These are phyloP conservation scores for Azorinus chamasolen DNA, from an alignment of 2,888 invertebrate species.

Conservation along the genomic window DNA sequence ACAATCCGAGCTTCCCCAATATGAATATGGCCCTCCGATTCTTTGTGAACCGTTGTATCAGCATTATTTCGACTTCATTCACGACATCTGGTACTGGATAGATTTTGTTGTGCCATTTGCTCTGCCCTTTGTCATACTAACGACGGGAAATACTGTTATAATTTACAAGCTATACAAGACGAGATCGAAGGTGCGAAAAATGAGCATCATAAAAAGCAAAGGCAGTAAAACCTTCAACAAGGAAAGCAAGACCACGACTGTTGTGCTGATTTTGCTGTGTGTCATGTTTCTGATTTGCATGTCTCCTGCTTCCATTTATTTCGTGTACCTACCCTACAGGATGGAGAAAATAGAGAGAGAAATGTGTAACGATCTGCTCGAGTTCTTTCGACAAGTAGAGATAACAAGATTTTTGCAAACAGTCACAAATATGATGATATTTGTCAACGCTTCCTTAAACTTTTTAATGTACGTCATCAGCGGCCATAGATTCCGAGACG, in stretches of 20 bases:
- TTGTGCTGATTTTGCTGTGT: conserved; percentile 40
- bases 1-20: conserved; percentile 2
- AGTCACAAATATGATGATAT: conserved; percentile 66
- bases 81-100: conserved; percentile 50
- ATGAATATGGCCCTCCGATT: conserved; percentile 9
- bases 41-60: conserved; percentile 32
- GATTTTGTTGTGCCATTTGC: conserved; percentile 48
- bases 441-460: conserved; percentile 72
- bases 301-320: conserved; percentile 47
- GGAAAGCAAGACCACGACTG: conserved; percentile 25
- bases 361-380: conserved; percentile 25
- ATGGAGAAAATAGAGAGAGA: conserved; percentile 15
- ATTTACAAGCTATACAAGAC: conserved; percentile 24
- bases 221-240: conserved; percentile 5
- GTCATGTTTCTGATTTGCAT: conserved; percentile 48
- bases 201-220: conserved; percentile 22
- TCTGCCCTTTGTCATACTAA: conserved; percentile 42
- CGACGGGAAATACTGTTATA: conserved; percentile 44
- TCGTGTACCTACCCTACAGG: conserved; percentile 35
- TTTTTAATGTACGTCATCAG: conserved; percentile 75
- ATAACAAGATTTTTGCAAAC: conserved; percentile 55
- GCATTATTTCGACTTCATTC: conserved; percentile 36
- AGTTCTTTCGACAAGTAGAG: conserved; percentile 26
- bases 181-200: conserved; percentile 7
- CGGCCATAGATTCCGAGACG: conserved; percentile 72